phyloP scores from a whole-genome alignment of 1,140 invertebrate genomes.

The Zaprionus inermis region DNA sequence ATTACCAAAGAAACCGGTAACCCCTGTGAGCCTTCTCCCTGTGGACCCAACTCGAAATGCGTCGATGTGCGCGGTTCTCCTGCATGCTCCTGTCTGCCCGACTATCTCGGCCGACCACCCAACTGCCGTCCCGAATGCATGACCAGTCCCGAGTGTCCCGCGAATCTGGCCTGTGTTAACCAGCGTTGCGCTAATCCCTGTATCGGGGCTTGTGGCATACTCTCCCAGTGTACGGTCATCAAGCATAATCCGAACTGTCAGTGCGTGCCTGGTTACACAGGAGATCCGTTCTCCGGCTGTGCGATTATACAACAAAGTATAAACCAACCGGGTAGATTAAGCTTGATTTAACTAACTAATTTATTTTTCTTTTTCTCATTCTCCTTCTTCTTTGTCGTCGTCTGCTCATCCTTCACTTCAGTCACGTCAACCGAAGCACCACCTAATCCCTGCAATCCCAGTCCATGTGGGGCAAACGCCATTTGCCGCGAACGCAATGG shows the following conservation, averaged over 20 bases:
- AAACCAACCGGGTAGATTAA: slow-evolving; percentile 34
- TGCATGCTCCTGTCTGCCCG: slow-evolving; percentile 90
- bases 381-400: slow-evolving; percentile 7
- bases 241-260: slow-evolving; percentile 91
- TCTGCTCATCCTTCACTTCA: slow-evolving; percentile 14
- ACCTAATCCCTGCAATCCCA: slow-evolving; percentile 88
- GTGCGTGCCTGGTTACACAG: slow-evolving; percentile 90
- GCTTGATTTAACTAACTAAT: slow-evolving; percentile 21
- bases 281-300: slow-evolving; percentile 90
- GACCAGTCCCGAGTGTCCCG: slow-evolving; percentile 90
- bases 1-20: slow-evolving; percentile 71
- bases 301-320: slow-evolving; percentile 84
- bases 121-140: slow-evolving; percentile 92
- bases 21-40: slow-evolving; percentile 89
- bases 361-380: background rate
- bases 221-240: slow-evolving; percentile 90
- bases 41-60: slow-evolving; percentile 92
- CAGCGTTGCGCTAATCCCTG: slow-evolving; percentile 93
- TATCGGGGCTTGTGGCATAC: slow-evolving; percentile 89
- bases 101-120: slow-evolving; percentile 90
- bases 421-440: slow-evolving; percentile 83
- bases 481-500: slow-evolving; percentile 90
- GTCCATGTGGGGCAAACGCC: slow-evolving; percentile 92
- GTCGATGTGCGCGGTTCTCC: slow-evolving; percentile 88
- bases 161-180: slow-evolving; percentile 90